Evolutionary conservation across 2,113 vertebrate species (phyloP).

Genomic region (Ptychochromis oligacanthus): DNA sequence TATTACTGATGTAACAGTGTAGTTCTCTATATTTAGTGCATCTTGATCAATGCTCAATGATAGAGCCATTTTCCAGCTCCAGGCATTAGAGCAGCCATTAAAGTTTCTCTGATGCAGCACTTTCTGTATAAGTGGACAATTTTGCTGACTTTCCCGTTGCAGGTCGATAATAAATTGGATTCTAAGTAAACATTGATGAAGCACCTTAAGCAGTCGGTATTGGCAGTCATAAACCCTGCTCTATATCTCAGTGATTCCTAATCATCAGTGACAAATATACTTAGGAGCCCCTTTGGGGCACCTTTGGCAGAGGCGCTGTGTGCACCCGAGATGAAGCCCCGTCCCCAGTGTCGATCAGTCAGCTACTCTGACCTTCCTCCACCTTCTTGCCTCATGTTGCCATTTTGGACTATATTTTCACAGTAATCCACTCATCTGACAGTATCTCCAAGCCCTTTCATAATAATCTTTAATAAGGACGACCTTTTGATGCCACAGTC

Average conservation of each 20-base stretch:
- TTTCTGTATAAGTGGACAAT: constrained; percentile 65
- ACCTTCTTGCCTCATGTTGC: constrained; percentile 42
- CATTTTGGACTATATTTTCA: constrained; percentile 55
- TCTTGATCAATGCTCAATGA: constrained; percentile 61
- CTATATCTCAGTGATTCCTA: constrained; percentile 50
- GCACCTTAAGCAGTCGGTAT: constrained; percentile 60
- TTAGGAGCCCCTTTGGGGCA: constrained; percentile 43
- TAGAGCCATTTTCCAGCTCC: constrained; percentile 52
- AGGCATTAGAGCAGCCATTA: constrained; percentile 58
- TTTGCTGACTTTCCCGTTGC: constrained; percentile 67
- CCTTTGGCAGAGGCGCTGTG: constrained; percentile 50
- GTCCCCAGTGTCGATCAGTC: constrained; percentile 26
- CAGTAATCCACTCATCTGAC: constrained; percentile 70
- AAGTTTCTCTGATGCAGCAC: constrained; percentile 72
- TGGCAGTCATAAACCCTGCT: constrained; percentile 62
- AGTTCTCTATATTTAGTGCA: constrained; percentile 48
- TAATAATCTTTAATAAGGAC: constrained; percentile 69
- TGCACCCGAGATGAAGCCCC: constrained; percentile 33
- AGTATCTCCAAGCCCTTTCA: constrained; percentile 60
- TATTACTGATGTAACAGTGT: constrained; percentile 1
- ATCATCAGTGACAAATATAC: constrained; percentile 70
- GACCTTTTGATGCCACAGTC: constrained; percentile 72
- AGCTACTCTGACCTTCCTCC: constrained; percentile 35
- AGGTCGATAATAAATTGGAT: constrained; percentile 72
- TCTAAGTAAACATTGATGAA: constrained; percentile 77